Base-by-base conservation (phyloP, 2,113 vertebrate species). In the Strigops habroptila region DNA sequence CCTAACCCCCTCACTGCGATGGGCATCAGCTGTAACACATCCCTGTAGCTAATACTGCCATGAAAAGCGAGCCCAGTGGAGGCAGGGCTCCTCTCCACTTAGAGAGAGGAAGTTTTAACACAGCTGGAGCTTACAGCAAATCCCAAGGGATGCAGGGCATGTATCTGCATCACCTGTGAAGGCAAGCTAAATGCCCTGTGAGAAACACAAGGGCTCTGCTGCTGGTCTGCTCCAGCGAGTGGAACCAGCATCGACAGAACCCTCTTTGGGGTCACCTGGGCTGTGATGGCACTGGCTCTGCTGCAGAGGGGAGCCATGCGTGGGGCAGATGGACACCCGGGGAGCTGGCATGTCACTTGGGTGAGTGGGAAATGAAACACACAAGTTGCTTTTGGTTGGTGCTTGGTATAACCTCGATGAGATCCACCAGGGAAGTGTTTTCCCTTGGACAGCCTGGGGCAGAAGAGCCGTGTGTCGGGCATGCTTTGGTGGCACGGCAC, bases 361-460 rank as follows among this genome's bases (percentile, higher is more conserved):
- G 12, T 22, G 31, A 78, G 41, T 0, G 1, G 46, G 78, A 39
- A 60, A 28, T 27, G 55, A 82, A 62, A 55, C 10, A 43, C 0
- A 19, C 10, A 37, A 19, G 2, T 9, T 63, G 60, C 33, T 78
- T 71, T 37, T 39, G 43, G 48, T 14, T 68, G 55, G 17, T 64
- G 28, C 44, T 79, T 53, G 62, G n/a, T 15, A 49, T 17, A 79
- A 73, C 28, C 7, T 15, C 8, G 41, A 10, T 31, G 43, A 74
- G 18, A 51, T 55, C 27, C 43, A 7, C 24, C 55, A 43, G 39
- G 59, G 46, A 37, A 18, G 4, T 46, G n/a, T 33, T 53, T 82
- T 92, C 22, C 17, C 35, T 76, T 68, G 55, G 28, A 31, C 15
- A 59, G 2, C 4, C 10, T 0, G 0, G 24, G 22, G 31, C 35